Evolutionary conservation across 1,140 invertebrate species (phyloP), one percentile per base, ranked within the genome.

Genomic region (Pentalonia nigronervosa): DNA sequence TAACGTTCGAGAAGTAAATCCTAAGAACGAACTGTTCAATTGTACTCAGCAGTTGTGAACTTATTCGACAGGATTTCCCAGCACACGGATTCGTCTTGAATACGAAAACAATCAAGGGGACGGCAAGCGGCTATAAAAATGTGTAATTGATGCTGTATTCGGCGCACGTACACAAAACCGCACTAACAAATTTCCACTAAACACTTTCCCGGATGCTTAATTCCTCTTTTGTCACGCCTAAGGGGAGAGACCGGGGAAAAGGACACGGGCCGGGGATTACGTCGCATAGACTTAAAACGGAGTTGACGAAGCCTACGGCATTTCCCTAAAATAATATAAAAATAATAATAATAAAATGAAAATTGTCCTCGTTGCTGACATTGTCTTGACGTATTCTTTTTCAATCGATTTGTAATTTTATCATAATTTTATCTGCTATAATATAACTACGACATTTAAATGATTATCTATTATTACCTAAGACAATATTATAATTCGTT

Each of bases 151-250:
- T 48, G n/a, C 20, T 48, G 60, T 93, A 93, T 93, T 93, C 91
- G 8, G 11, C 1, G 48, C 91, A 93, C 91, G 91, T 93, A 86
- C 67, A 76, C 47, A 48, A 81, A 81, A 92, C 81, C 91, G 48
- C 91, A 83, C 81, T 86, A 84, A 93, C 91, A 93, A 93, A 86
- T 86, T 93, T 93, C 81, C n/a, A 34, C 91, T 93, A 93, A 93
- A 93, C 91, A 86, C 91, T 93, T 86, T 84, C 48, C 91, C 91
- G 91, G 76, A 86, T 93, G 81, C 47, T 84, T 93, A 93, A 84
- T 93, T 84, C 91, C 48, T 84, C 81, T 84, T 93, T 93, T 93
- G 91, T 86, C 91, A 86, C 91, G 48, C 91, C 91, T 41, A 36
- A 67, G 91, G 91, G 91, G 48, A 17, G 48, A 84, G n/a, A 86